Percentiles rank a stretch among this genome's conserved stretches.
Conservation (phyloP, 2,797 vertebrate species). For the Semotilus atromaculatus region DNA sequence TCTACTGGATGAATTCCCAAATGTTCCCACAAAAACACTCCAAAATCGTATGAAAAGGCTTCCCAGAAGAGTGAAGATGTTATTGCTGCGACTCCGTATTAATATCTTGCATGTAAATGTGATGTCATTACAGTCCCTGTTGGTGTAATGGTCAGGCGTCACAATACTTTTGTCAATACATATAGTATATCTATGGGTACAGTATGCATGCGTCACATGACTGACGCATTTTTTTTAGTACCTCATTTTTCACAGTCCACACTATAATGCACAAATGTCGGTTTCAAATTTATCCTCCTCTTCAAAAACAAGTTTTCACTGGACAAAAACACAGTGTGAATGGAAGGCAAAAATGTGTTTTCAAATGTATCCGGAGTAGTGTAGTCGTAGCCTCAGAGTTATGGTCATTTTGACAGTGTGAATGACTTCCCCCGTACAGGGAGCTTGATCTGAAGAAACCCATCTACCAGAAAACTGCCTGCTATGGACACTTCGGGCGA, state of each 20-base stretch:
- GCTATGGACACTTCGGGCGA: constrained; percentile 82
- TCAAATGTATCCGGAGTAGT: background rate
- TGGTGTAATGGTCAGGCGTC: background rate
- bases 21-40: background rate
- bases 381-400: background rate
- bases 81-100: background rate
- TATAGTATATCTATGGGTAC: background rate
- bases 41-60: background rate
- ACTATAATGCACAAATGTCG: background rate
- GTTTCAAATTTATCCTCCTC: background rate
- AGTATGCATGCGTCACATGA: background rate
- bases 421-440: constrained; percentile 59
- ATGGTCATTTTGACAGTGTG: background rate
- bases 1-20: background rate
- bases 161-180: background rate
- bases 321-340: background rate
- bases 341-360: background rate
- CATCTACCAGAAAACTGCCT: constrained; percentile 78
- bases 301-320: background rate
- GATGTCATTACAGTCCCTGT: background rate
- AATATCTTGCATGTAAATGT: background rate
- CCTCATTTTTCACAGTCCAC: background rate
- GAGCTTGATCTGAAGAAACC: constrained; percentile 80
- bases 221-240: background rate
- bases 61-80: background rate